Conservation (phyloP, 2,888 invertebrate genomes). For the Plebejus anna region DNA sequence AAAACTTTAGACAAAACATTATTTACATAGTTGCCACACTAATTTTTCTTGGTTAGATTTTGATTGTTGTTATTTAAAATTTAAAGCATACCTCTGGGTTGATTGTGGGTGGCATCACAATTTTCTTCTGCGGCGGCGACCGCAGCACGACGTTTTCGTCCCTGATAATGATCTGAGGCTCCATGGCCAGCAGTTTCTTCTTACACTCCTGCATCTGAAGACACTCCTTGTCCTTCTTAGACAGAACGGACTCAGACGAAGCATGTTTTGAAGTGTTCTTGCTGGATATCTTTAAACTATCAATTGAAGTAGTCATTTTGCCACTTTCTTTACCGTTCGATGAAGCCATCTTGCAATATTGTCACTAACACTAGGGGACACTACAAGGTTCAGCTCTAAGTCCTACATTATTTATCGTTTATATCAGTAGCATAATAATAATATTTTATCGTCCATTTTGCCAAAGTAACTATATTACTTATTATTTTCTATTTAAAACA, state of each 20-base stretch:
- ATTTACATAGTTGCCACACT: too few species aligned
- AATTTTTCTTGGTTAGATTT: background rate
- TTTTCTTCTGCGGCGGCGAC: slow-evolving; percentile 75
- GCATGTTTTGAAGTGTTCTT: slow-evolving; percentile 73
- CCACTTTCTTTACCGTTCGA: slow-evolving; percentile 67
- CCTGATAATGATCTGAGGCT: slow-evolving; percentile 71
- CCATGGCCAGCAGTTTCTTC: slow-evolving; percentile 71
- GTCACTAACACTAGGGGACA: background rate
- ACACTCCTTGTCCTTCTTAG: slow-evolving; percentile 69
- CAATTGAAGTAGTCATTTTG: slow-evolving; percentile 69
- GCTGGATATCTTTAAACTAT: slow-evolving; percentile 72
- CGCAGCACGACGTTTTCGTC: slow-evolving; percentile 71
- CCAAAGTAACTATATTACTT: background rate
- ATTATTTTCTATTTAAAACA: background rate
- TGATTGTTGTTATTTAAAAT: background rate
- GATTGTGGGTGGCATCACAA: slow-evolving; percentile 69
- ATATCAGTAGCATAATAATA: background rate
- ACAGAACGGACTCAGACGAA: slow-evolving; percentile 71
- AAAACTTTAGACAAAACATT: too few species aligned
- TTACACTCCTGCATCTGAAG: slow-evolving; percentile 75
- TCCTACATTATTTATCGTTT: slow-evolving; percentile 1
- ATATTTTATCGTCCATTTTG: background rate
- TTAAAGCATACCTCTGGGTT: slow-evolving; percentile 65
- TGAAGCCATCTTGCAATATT: slow-evolving; percentile 59
- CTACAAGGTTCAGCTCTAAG: background rate